A percentile compares a stretch with the other conserved stretches of the same genome.
These are phyloP conservation scores for Heterochromis multidens DNA, from an alignment of 2,113 vertebrate genomes.

Conservation along the genomic window DNA sequence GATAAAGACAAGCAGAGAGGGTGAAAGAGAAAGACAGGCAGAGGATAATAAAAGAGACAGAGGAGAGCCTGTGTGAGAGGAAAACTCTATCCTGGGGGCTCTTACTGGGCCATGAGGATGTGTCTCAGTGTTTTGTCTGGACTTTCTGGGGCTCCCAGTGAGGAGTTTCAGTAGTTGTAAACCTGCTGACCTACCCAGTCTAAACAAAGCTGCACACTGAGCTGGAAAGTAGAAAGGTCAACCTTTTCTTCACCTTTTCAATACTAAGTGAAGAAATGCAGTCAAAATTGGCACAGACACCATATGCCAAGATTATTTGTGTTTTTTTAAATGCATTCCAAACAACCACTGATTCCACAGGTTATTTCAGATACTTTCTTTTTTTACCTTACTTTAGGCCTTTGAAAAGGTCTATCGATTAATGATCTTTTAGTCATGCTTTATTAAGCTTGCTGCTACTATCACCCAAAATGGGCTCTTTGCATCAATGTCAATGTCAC, in stretches of 20 bases:
- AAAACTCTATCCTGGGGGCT: slow-evolving; percentile 29
- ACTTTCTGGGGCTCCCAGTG: slow-evolving; percentile 40
- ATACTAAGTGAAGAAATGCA: not conserved
- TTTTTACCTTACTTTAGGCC: too few relatives aligned
- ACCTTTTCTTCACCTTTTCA: not conserved
- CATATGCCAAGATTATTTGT: not conserved
- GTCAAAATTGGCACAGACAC: not conserved
- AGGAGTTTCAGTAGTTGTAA: slow-evolving; percentile 52
- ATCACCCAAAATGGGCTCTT: too few relatives aligned
- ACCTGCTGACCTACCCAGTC: slow-evolving; percentile 59
- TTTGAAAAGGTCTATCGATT: not conserved
- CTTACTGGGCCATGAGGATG: slow-evolving; percentile 36
- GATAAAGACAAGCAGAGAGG: slow-evolving; percentile 29
- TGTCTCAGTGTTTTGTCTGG: slow-evolving; percentile 62
- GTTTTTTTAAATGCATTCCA: not conserved
- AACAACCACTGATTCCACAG: not conserved
- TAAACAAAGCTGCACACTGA: slow-evolving; percentile 44
- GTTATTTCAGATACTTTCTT: not conserved
- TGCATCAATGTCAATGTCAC: too few relatives aligned
- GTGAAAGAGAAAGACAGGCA: slow-evolving; percentile 43
- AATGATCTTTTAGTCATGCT: not conserved
- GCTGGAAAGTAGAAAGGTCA: slow-evolving; percentile 1
- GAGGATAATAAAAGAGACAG: slow-evolving; percentile 57
- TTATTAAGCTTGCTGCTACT: too few relatives aligned
- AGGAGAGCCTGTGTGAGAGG: slow-evolving; percentile 39